Percentiles rank a stretch among this genome's conserved stretches.
Evolutionary conservation across 2,797 vertebrate species (phyloP).

Genomic region (Simalia tracyae): DNA sequence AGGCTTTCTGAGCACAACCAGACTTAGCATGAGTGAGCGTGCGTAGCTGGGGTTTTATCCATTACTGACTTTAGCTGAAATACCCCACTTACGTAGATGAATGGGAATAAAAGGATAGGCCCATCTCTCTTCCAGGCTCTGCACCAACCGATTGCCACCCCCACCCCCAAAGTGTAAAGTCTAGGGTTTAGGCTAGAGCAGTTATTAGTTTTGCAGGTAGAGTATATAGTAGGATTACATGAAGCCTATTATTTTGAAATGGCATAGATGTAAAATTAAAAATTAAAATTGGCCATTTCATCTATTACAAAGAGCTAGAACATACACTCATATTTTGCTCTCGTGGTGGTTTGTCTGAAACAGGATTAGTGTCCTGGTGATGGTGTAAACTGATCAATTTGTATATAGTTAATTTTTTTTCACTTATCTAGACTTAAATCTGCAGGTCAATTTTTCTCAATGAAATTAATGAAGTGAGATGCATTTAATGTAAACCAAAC

Average conservation of each 20-base stretch:
- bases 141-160: too few relatives aligned
- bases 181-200: too few relatives aligned
- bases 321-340: background rate
- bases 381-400: background rate
- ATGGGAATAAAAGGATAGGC: background rate
- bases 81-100: background rate
- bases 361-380: background rate
- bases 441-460: background rate
- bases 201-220: background rate
- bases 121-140: background rate
- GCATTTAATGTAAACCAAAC: background rate
- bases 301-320: background rate
- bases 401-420: background rate
- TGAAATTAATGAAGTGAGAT: background rate
- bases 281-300: background rate
- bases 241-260: background rate
- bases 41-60: background rate
- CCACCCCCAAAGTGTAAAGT: too few relatives aligned
- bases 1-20: background rate
- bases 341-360: background rate
- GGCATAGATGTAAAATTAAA: background rate
- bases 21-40: background rate
- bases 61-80: background rate
- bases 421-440: background rate
- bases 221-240: background rate